phyloP scores from a whole-genome alignment of 1,140 invertebrate genomes.

The Batillaria attramentaria region DNA sequence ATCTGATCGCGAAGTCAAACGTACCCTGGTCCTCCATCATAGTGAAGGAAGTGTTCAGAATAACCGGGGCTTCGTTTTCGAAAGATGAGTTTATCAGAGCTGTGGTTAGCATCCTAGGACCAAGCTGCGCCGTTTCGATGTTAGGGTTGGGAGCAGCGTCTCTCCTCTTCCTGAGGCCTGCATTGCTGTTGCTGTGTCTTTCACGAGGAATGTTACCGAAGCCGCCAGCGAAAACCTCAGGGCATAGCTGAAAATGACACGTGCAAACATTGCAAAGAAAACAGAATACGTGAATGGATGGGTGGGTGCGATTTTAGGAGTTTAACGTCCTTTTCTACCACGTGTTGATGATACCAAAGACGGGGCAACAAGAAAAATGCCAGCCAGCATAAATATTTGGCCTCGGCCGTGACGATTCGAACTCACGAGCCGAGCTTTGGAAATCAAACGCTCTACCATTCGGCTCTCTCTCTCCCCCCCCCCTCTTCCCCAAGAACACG shows the following conservation, averaged over 20 bases:
- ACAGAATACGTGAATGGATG: no score
- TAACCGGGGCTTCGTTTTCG: background rate
- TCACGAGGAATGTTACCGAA: background rate
- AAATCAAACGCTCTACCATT: no score
- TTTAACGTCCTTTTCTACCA: background rate
- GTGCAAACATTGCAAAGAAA: no score
- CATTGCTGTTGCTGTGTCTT: no score
- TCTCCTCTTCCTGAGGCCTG: background rate
- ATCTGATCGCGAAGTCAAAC: slow-evolving; percentile 15
- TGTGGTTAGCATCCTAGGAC: slow-evolving; percentile 1
- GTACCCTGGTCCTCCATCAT: background rate
- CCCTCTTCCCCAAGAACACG: no score
- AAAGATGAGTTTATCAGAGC: background rate
- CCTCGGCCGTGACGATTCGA: no score
- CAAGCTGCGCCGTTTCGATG: background rate
- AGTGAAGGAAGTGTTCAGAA: slow-evolving; percentile 9
- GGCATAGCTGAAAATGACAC: slow-evolving; percentile 12
- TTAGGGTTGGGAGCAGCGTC: background rate
- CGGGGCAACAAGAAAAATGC: no score
- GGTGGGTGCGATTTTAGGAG: no score
- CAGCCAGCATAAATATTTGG: no score
- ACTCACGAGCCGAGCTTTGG: no score
- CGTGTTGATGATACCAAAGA: no score
- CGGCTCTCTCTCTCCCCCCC: no score
- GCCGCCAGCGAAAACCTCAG: background rate